A percentile compares a stretch with the other conserved stretches of the same genome.
Conservation (phyloP, 2,113 vertebrate species). For the Typhlomys cinereus region DNA sequence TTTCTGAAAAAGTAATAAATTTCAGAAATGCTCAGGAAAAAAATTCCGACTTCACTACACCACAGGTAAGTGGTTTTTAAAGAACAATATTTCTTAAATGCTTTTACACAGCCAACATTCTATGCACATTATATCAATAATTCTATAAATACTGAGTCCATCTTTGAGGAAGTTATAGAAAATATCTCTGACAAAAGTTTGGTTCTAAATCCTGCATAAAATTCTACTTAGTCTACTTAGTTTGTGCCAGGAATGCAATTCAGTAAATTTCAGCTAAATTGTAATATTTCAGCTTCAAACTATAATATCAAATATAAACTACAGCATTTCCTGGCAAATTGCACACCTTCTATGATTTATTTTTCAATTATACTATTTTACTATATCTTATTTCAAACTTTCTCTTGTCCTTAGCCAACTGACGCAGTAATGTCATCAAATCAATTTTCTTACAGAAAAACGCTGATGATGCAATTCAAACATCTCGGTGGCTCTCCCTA, state of each 20-base stretch:
- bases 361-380: neutral
- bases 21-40: neutral
- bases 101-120: neutral
- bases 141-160: neutral
- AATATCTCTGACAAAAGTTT: neutral
- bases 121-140: neutral
- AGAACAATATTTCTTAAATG: neutral
- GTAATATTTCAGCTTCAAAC: neutral
- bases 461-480: neutral
- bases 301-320: neutral
- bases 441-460: constrained; percentile 19
- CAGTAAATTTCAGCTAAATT: neutral
- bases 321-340: neutral
- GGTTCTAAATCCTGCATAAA: neutral
- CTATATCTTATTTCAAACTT: neutral
- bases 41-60: neutral
- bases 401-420: neutral
- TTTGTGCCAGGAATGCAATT: neutral
- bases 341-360: neutral
- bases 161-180: neutral
- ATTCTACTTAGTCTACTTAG: neutral
- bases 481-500: neutral
- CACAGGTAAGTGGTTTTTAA: neutral
- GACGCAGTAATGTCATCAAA: neutral
- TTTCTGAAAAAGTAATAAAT: neutral